These are phyloP conservation scores for Eupithecia subfuscata DNA, from an alignment of 2,888 invertebrate genomes.

Conservation along the genomic window DNA sequence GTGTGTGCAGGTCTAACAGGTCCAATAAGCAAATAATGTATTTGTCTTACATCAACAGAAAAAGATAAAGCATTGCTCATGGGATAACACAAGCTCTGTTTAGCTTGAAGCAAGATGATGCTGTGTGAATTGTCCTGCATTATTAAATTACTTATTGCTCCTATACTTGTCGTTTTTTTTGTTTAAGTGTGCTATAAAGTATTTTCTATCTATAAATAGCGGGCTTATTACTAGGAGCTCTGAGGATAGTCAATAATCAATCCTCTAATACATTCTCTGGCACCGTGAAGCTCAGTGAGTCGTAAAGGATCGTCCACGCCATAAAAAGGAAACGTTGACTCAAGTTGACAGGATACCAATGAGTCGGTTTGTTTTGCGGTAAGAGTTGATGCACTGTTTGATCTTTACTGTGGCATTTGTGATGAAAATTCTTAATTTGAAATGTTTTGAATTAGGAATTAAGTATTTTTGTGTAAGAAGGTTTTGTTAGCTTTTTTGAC, in stretches of 20 bases:
- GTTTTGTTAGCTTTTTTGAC: background rate
- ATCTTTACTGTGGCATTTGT: background rate
- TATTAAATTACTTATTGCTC: too few species aligned
- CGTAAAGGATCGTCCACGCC: conserved; percentile 30
- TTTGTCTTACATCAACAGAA: too few species aligned
- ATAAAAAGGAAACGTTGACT: conserved; percentile 43
- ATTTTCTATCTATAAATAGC: too few species aligned
- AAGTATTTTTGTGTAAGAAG: background rate
- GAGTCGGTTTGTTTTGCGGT: conserved; percentile 37
- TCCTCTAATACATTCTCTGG: background rate
- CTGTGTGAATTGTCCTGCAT: too few species aligned
- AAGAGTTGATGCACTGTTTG: conserved; percentile 21
- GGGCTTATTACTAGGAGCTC: background rate
- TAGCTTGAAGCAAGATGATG: too few species aligned
- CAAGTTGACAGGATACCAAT: conserved; percentile 46
- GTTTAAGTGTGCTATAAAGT: too few species aligned
- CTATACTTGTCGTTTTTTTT: too few species aligned
- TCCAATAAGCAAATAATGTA: too few species aligned
- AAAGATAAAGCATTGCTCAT: too few species aligned
- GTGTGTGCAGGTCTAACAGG: too few species aligned
- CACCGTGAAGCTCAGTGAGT: conserved; percentile 38
- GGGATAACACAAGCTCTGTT: too few species aligned
- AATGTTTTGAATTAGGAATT: background rate
- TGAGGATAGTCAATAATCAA: background rate
- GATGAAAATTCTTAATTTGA: background rate